Conservation (phyloP, 1,140 invertebrate genomes). For the Camponotus pennsylvanicus region DNA sequence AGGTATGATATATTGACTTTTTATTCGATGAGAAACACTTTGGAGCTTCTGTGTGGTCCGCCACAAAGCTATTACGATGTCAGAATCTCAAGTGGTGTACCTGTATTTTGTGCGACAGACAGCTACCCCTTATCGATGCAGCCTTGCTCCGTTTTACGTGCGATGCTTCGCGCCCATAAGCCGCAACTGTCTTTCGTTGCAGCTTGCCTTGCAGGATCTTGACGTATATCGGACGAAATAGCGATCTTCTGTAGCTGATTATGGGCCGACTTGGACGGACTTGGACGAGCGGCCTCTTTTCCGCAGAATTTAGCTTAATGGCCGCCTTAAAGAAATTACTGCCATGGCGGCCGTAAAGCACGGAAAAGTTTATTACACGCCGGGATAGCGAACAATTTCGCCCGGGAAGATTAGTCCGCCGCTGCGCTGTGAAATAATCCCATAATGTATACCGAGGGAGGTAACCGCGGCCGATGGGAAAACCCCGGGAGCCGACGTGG, state of each 20-base stretch:
- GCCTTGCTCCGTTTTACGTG: background rate
- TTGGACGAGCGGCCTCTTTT: conserved; percentile 28
- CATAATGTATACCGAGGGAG: conserved; percentile 61
- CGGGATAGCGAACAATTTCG: conserved; percentile 66
- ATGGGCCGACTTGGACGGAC: background rate
- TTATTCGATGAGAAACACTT: conserved; percentile 2
- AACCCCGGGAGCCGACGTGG: conserved; percentile 41
- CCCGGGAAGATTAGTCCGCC: conserved; percentile 68
- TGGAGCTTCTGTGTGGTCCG: background rate
- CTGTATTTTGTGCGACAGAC: background rate
- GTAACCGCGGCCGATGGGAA: conserved; percentile 53
- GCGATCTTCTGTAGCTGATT: background rate
- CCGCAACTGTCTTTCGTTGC: background rate
- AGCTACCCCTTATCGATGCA: conserved; percentile 18
- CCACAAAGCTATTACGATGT: background rate
- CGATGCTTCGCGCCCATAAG: conserved; percentile 21
- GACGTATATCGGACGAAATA: conserved; percentile 12
- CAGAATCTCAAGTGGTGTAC: background rate
- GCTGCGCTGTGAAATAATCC: conserved; percentile 66
- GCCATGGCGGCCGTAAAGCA: conserved; percentile 60
- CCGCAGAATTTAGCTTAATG: conserved; percentile 63
- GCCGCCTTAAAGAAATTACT: conserved; percentile 72
- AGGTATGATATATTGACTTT: background rate
- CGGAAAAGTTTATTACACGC: conserved; percentile 70
- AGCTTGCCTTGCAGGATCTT: conserved; percentile 1